These are phyloP conservation scores for Sciaenops ocellatus DNA, from an alignment of 2,797 vertebrate species.

Conservation along the genomic window DNA sequence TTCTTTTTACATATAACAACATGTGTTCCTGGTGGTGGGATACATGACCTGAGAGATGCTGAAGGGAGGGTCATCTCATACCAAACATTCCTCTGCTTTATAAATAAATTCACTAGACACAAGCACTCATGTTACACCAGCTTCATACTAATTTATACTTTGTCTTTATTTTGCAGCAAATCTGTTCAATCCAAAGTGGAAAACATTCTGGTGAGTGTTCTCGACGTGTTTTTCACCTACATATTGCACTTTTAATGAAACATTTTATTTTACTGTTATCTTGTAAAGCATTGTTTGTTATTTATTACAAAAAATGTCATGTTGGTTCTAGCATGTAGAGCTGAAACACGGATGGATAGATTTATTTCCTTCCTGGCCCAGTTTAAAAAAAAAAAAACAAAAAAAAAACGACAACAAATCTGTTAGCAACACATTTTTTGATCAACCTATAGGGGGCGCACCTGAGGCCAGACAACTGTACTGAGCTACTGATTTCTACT, in stretches of 20 bases:
- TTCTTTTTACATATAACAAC: conserved; percentile 78
- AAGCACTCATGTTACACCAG: conserved; percentile 76
- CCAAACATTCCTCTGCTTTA: conserved; percentile 85
- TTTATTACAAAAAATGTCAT: not conserved
- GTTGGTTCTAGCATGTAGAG: no score
- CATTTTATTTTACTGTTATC: not conserved
- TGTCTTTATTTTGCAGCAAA: conserved; percentile 92
- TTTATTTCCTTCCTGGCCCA: not conserved
- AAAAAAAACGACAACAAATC: not conserved
- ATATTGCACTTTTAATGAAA: conserved; percentile 7
- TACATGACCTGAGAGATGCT: conserved; percentile 79
- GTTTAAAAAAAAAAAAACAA: not conserved
- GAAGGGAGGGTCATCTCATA: conserved; percentile 80
- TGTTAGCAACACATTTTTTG: not conserved
- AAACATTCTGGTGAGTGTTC: conserved; percentile 97
- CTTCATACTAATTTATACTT: conserved; percentile 79
- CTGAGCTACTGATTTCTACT: not conserved
- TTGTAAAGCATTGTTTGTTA: not conserved
- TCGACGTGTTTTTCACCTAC: not conserved
- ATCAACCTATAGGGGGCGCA: conserved; percentile 3
- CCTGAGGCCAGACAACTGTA: not conserved
- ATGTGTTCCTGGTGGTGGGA: conserved; percentile 78
- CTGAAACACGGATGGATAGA: not conserved
- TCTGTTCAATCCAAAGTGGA: conserved; percentile 99
- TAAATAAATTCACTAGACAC: conserved; percentile 85